A percentile compares a stretch with the other conserved stretches of the same genome.
Conservation (phyloP, 2,797 vertebrate species). For the Allobates femoralis region DNA sequence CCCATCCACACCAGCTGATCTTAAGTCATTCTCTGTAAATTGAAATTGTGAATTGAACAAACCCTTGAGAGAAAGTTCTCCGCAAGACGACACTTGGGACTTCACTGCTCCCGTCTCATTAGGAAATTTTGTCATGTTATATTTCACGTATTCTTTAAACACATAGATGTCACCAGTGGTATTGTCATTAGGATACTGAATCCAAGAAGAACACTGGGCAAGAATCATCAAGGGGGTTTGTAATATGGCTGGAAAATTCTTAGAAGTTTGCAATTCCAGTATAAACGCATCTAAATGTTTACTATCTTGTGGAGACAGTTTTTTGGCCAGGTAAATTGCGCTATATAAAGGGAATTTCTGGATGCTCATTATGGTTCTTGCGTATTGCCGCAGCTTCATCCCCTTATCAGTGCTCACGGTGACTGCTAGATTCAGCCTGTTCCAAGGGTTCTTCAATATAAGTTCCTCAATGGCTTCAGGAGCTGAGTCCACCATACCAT, state of each 20-base stretch:
- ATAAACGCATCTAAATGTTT: slow-evolving; percentile 45
- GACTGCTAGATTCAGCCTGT: slow-evolving; percentile 63
- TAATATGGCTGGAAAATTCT: slow-evolving; percentile 41
- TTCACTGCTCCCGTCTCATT: slow-evolving; percentile 37
- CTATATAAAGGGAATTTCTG: slow-evolving; percentile 66
- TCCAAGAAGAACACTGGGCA: slow-evolving; percentile 32
- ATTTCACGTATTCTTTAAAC: slow-evolving; percentile 58
- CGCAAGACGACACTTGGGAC: slow-evolving; percentile 61
- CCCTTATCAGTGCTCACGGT: slow-evolving; percentile 60
- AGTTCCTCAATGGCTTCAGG: slow-evolving; percentile 61
- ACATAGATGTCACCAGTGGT: not conserved
- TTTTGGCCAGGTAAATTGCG: slow-evolving; percentile 61
- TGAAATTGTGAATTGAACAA: slow-evolving; percentile 66
- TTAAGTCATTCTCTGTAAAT: slow-evolving; percentile 66
- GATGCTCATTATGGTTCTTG: slow-evolving; percentile 62
- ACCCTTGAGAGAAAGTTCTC: slow-evolving; percentile 66
- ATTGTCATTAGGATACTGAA: slow-evolving; percentile 42
- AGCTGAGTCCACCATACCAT: slow-evolving; percentile 45
- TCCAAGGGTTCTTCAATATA: slow-evolving; percentile 63
- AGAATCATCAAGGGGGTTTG: slow-evolving; percentile 58
- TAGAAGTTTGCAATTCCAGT: not conserved
- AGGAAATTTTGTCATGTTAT: slow-evolving; percentile 26
- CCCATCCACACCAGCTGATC: slow-evolving; percentile 59
- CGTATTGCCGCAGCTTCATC: slow-evolving; percentile 58
- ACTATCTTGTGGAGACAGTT: slow-evolving; percentile 55